Base-by-base conservation (phyloP, 2,888 invertebrate genomes). In the Autographa pulchrina region DNA sequence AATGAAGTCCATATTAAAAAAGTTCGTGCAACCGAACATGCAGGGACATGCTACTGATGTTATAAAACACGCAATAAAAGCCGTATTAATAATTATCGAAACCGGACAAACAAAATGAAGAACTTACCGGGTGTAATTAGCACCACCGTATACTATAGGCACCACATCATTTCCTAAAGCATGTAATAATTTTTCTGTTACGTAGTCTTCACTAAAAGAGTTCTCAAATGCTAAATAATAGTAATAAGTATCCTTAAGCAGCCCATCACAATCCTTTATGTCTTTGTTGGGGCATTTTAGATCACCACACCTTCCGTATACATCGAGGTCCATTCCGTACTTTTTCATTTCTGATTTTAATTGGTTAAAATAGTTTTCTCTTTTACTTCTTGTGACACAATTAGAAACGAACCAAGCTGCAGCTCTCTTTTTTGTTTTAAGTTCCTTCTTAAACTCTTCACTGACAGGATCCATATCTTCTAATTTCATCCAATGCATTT, bases 91-190 rank as follows among this genome's bases (percentile, higher is more conserved):
- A 38, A 38, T 38, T 11, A 11, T 38, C 38, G 0, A 11, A 11
- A 11, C n/a, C 48, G 6, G n/a, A n/a, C 16, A n/a, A 14, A 14
- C 14, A 11, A 43, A 43, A 43, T 48, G n/a, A n/a, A n/a, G 0
- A 25, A 74, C 75, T 79, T 80, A 91, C 92, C 91, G 87, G 8
- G 88, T 77, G 77, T 92, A 92, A 72, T 92, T 86, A 56, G 96
- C 96, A 20, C 96, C 97, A 14, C 97, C 97, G 91, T 96, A 97
- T 2, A 97, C 97, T 32, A 97, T 96, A 0, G 97, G 97, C 7
- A 97, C 91, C 14, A 97, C 95, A 82, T 96, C 94, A 89, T 93
- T 85, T 43, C 91, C 83, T 70, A 91, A 85, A 2, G 92, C 91
- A 72, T 75, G 83, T 62, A 91, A 59, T 41, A 92, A 72, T 73